phyloP scores from a whole-genome alignment of 2,888 invertebrate species.

The Oxyscelio sp. region DNA sequence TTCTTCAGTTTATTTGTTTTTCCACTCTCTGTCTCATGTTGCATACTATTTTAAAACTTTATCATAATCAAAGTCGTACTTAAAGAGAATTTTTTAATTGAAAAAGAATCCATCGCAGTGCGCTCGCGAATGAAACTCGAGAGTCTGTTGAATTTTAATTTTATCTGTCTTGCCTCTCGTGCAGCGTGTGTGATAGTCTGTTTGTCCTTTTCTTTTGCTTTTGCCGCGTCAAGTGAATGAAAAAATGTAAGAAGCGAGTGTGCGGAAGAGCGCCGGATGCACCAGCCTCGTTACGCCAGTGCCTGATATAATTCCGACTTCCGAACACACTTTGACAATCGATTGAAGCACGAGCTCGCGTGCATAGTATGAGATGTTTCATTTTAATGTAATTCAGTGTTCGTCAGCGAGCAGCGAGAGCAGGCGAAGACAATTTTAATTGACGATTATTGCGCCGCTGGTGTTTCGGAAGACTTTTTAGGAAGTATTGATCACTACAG shows the following conservation, averaged over 20 bases:
- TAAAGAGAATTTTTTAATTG: slow-evolving; percentile 25
- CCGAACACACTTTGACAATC: slow-evolving; percentile 62
- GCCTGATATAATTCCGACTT: slow-evolving; percentile 63
- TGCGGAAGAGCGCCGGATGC: slow-evolving; percentile 55
- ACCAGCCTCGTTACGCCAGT: slow-evolving; percentile 61
- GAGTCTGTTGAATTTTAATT: slow-evolving; percentile 41
- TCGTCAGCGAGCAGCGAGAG: neutral
- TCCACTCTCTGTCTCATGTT: no score
- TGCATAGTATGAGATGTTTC: slow-evolving; percentile 32
- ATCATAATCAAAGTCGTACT: slow-evolving; percentile 3
- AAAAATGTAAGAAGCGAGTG: slow-evolving; percentile 32
- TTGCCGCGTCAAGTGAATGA: slow-evolving; percentile 21
- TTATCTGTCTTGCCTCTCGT: slow-evolving; percentile 23
- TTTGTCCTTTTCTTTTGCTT: slow-evolving; percentile 13
- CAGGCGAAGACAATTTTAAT: slow-evolving; percentile 25
- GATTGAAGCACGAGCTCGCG: slow-evolving; percentile 45
- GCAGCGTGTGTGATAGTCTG: slow-evolving; percentile 17
- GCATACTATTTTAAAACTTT: no score
- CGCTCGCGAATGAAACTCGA: neutral
- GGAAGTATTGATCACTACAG: neutral
- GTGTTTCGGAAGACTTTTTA: neutral
- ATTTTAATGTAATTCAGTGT: slow-evolving; percentile 12
- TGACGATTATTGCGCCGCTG: neutral
- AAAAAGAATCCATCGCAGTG: slow-evolving; percentile 12
- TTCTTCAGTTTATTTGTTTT: no score